Percentiles rank a stretch among this genome's conserved stretches.
Evolutionary conservation across 92 coral and sea anemone genomes (phyloP).

Genomic region (Umimayanthus kanabou): DNA sequence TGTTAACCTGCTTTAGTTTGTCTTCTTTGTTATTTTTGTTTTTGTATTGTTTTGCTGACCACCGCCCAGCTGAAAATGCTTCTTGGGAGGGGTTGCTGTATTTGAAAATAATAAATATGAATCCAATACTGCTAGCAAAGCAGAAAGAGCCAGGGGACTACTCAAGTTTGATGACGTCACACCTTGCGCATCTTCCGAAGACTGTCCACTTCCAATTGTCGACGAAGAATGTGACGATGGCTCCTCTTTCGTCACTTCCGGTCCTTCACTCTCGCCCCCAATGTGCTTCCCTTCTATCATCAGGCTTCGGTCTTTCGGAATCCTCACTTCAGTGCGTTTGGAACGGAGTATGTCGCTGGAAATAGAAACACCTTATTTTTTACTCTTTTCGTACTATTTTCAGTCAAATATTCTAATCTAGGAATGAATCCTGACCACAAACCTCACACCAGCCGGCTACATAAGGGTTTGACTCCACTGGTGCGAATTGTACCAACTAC

Average conservation of each 20-base stretch:
- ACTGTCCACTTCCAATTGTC: conserved; percentile 47
- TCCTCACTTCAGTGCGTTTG: conserved; percentile 69
- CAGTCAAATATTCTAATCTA: background rate
- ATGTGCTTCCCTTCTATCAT: conserved; percentile 80
- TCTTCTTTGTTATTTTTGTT: too few species aligned
- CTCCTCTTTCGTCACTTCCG: conserved; percentile 34
- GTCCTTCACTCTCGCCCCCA: conserved; percentile 55
- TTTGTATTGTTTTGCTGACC: too few species aligned
- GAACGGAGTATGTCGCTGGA: conserved; percentile 65
- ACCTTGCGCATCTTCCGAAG: conserved; percentile 25
- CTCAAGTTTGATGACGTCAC: background rate
- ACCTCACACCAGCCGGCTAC: too few species aligned
- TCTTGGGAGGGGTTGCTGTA: too few species aligned
- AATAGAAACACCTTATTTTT: background rate
- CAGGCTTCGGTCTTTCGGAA: conserved; percentile 71
- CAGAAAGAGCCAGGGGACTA: background rate
- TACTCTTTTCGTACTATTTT: background rate
- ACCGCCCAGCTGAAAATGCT: too few species aligned
- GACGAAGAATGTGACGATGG: conserved; percentile 45
- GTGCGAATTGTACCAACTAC: too few species aligned
- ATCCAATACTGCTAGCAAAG: background rate
- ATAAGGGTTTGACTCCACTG: too few species aligned
- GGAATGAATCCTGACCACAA: too few species aligned
- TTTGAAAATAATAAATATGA: too few species aligned
- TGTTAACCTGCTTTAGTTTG: too few species aligned